Base-by-base conservation (phyloP, 2,113 vertebrate genomes). In the Melanostigma gelatinosum region DNA sequence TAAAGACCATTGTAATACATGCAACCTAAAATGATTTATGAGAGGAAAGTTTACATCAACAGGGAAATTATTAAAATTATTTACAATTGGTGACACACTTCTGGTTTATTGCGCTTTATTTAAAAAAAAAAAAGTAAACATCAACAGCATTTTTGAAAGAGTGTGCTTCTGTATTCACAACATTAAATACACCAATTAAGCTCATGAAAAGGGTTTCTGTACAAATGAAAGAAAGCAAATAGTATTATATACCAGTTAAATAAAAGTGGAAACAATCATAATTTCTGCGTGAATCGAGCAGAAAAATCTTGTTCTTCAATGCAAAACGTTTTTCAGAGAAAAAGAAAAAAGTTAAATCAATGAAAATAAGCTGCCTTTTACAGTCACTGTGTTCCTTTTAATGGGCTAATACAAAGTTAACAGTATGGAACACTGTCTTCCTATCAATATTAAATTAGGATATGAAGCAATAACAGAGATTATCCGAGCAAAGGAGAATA, bases 121-220 rank as follows among this genome's bases (percentile, higher is more conserved):
- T 40, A 57, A 57, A 69, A 48, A 22, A 46, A 22, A 16, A n/a
- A 24, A 15, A 4, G 60, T 20, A 24, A 55, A 71, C 34, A 42
- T 57, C 24, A 3, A 40, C 55, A 57, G 34, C 8, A 71, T 57
- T 58, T 24, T 27, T 58, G 16, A 32, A 29, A 48, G 13, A 8
- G 42, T 32, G 64, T 29, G 63, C n/a, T 18, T 67, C 10, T 67
- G 29, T 50, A 68, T 68, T 68, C 44, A 34, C 44, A 68, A 20
- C 65, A 68, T 50, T 34, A 50, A 4, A 50, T 68, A 27, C 4
- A 32, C 3, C 12, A 60, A 60, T 15, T 15, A 29, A 15, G 55
- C 15, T 55, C 22, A 52, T 9, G 34, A 70, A 60, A 3, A 6
- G 52, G 15, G 6, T 48, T 67, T 20, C 8, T 66, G 55, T 10